Evolutionary conservation across 2,888 invertebrate species (phyloP).

Genomic region (Nudaria mundana): DNA sequence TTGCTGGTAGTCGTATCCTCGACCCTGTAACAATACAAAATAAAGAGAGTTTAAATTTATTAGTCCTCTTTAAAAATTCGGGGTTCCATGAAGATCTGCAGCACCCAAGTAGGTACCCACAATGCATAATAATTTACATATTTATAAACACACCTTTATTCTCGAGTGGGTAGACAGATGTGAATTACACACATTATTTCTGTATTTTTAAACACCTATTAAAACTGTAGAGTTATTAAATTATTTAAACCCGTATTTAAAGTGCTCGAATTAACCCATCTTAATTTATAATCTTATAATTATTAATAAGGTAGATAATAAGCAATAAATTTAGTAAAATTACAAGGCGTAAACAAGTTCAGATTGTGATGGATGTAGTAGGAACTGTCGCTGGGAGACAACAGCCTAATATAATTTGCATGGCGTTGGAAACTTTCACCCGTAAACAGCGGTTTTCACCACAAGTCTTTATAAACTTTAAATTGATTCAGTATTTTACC

Average conservation of each 20-base stretch:
- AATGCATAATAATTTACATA: too few species aligned
- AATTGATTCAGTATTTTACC: constrained; percentile 36
- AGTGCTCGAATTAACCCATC: constrained; percentile 8
- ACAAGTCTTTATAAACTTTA: constrained; percentile 32
- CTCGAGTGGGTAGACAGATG: too few species aligned
- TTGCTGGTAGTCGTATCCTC: constrained; percentile 70
- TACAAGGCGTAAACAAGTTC: constrained; percentile 35
- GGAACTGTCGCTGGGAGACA: constrained; percentile 27
- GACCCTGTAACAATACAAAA: constrained; percentile 67
- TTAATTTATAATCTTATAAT: constrained; percentile 14
- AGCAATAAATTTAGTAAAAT: constrained; percentile 32
- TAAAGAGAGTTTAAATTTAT: too few species aligned
- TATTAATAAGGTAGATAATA: constrained; percentile 27
- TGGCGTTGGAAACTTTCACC: constrained; percentile 31
- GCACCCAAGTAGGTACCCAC: too few species aligned
- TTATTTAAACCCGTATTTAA: background rate
- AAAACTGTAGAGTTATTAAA: background rate
- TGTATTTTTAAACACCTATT: background rate
- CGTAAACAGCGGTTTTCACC: constrained; percentile 29
- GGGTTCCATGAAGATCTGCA: too few species aligned
- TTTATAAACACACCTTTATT: too few species aligned
- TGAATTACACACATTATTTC: too few species aligned
- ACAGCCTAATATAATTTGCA: constrained; percentile 39
- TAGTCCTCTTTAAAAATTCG: too few species aligned
- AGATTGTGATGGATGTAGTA: constrained; percentile 26